A percentile compares a stretch with the other conserved stretches of the same genome.
Evolutionary conservation across 2,797 vertebrate species (phyloP).

Genomic region (Manis pentadactyla): DNA sequence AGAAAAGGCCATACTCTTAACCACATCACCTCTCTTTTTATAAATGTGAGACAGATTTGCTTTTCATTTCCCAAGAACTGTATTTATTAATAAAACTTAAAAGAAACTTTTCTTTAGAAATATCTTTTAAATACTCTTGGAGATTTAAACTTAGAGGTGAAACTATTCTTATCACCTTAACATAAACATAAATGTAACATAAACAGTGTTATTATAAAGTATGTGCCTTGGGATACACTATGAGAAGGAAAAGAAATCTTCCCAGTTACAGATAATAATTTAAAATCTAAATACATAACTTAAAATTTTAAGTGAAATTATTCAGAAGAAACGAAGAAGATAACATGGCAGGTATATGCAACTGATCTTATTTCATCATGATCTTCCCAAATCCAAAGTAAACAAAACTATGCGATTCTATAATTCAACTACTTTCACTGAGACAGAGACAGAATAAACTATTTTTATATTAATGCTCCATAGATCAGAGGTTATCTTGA

Average conservation of each 20-base stretch:
- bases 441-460: constrained; percentile 20
- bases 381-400: constrained; percentile 37
- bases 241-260: constrained; percentile 27
- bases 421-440: constrained; percentile 6
- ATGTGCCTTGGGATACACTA: background rate
- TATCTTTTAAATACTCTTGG: constrained; percentile 40
- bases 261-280: constrained; percentile 12
- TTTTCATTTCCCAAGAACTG: constrained; percentile 52
- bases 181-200: background rate
- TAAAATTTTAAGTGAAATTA: constrained; percentile 37
- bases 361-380: constrained; percentile 25
- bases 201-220: background rate
- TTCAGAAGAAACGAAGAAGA: constrained; percentile 42
- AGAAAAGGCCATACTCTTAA: background rate
- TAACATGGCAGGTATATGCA: background rate
- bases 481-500: background rate
- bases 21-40: background rate
- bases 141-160: constrained; percentile 34
- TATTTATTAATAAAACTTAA: constrained; percentile 35
- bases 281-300: background rate
- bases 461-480: constrained; percentile 32
- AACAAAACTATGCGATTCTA: background rate
- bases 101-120: constrained; percentile 18
- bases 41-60: background rate
- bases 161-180: constrained; percentile 38